Percentiles rank a stretch among this genome's conserved stretches.
Evolutionary conservation across 2,797 vertebrate genomes (phyloP).

Genomic region (Odontamblyopus rebecca): DNA sequence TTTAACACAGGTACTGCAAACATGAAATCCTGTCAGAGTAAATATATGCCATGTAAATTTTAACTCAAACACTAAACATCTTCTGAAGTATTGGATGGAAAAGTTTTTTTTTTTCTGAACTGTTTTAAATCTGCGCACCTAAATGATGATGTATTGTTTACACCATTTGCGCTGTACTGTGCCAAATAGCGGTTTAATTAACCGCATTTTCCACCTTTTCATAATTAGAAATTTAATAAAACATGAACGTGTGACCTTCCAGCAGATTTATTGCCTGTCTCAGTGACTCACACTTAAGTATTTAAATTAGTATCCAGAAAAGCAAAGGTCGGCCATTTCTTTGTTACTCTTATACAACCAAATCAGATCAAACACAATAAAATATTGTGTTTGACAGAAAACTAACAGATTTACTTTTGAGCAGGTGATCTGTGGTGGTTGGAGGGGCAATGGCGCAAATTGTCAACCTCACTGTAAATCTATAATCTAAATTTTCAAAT

Average conservation of each 20-base stretch:
- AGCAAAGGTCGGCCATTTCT: background rate
- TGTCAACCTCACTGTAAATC: too few species aligned
- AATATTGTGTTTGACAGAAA: background rate
- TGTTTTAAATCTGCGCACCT: background rate
- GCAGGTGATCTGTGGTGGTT: too few species aligned
- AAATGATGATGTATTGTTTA: background rate
- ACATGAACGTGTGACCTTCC: background rate
- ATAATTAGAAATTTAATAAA: conserved; percentile 12
- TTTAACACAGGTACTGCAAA: too few species aligned
- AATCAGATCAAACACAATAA: background rate
- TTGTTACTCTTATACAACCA: background rate
- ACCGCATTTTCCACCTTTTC: background rate
- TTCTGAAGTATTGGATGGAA: too few species aligned
- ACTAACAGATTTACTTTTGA: too few species aligned
- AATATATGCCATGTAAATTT: too few species aligned
- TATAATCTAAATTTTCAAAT: too few species aligned
- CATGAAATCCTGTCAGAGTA: too few species aligned
- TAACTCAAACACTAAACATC: too few species aligned
- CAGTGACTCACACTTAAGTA: background rate
- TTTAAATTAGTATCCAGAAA: background rate
- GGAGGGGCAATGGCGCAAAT: too few species aligned
- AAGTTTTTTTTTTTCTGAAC: background rate
- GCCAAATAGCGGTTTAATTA: background rate
- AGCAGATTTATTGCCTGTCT: background rate
- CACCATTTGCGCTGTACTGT: background rate